These are phyloP conservation scores for Cuculus canorus DNA, from an alignment of 2,797 vertebrate genomes.

Conservation along the genomic window DNA sequence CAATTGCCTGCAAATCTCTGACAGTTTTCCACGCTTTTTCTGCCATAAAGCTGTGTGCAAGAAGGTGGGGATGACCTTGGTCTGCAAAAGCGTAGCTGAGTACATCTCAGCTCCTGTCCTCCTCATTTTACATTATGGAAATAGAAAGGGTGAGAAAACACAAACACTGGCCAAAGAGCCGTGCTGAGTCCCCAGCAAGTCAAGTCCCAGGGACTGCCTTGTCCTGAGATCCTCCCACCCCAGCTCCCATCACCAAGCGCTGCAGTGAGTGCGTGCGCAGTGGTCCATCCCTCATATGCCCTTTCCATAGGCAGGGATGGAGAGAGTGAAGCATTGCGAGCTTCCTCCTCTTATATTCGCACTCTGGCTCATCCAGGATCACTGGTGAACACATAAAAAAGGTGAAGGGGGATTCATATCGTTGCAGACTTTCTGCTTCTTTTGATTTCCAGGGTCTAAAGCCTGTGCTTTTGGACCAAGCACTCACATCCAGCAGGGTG, in stretches of 20 bases:
- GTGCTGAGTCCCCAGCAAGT: background rate
- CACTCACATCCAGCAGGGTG: background rate
- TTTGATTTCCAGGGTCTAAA: background rate
- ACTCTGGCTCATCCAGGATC: background rate
- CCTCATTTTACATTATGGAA: background rate
- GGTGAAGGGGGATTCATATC: background rate
- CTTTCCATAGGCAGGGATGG: background rate
- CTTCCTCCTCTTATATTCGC: background rate
- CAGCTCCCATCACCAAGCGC: background rate
- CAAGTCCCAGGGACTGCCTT: background rate
- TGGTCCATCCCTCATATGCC: accelerated
- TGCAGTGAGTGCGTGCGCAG: accelerated
- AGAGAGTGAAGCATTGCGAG: accelerated
- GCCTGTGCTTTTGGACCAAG: background rate
- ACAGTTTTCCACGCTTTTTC: background rate
- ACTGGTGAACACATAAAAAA: background rate
- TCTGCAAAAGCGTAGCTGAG: background rate
- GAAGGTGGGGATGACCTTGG: background rate
- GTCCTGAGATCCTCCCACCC: background rate
- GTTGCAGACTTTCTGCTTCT: background rate
- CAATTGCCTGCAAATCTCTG: background rate
- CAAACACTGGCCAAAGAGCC: background rate
- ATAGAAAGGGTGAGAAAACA: background rate
- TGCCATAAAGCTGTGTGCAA: background rate
- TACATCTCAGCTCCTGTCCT: background rate